phyloP scores from a whole-genome alignment of 2,888 invertebrate genomes.

The Dynastes hyllus region DNA sequence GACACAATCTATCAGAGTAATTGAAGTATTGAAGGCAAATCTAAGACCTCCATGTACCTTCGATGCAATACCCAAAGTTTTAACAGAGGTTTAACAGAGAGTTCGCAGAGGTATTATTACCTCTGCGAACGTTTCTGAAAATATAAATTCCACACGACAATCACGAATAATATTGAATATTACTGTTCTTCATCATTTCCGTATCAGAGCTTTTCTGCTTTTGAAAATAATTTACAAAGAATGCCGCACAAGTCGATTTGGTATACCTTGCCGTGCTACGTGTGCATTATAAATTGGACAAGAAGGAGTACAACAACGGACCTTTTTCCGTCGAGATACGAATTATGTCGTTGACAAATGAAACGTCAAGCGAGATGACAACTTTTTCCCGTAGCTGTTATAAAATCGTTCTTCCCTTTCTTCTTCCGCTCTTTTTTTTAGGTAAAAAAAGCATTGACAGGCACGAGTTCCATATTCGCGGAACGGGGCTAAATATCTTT shows the following conservation, averaged over 20 bases:
- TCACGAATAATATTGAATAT: no score
- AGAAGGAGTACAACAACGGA: not conserved
- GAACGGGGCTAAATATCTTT: not conserved
- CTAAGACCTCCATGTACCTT: no score
- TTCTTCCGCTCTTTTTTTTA: not conserved
- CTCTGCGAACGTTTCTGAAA: no score
- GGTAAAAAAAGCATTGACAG: not conserved
- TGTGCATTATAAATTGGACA: constrained; percentile 3
- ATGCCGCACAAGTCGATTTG: not conserved
- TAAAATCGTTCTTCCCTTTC: constrained; percentile 6
- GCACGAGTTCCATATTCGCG: not conserved
- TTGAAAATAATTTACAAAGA: no score
- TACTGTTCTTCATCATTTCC: no score
- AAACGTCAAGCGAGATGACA: constrained; percentile 31
- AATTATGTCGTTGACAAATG: constrained; percentile 33
- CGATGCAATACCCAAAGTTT: no score
- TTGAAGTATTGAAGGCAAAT: no score
- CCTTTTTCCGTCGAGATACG: constrained; percentile 1
- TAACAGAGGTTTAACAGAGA: no score
- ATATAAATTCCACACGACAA: no score
- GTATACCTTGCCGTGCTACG: not conserved
- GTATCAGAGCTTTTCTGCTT: no score
- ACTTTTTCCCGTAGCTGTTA: constrained; percentile 27
- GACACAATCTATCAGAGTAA: no score
- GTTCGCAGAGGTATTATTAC: no score